Percentiles rank a stretch among this genome's conserved stretches.
These are phyloP conservation scores for Stenotaenia linearis DNA, from an alignment of 2,888 invertebrate genomes.

Conservation along the genomic window DNA sequence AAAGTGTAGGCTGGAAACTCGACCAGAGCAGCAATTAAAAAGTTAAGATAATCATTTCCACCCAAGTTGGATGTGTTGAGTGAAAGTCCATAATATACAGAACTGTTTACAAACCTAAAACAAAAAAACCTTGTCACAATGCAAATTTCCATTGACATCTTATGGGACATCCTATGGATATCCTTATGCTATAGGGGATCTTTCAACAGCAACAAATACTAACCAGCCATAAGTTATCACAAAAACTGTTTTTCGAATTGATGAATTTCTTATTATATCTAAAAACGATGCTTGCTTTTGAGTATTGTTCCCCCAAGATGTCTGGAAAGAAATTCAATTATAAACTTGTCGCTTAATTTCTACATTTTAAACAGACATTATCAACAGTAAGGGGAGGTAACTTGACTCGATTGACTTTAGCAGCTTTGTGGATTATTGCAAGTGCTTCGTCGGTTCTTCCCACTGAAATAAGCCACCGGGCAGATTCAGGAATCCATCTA, in stretches of 20 bases:
- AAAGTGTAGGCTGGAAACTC: slow-evolving; percentile 60
- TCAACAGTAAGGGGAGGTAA: not conserved
- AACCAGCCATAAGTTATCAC: not conserved
- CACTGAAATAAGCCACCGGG: slow-evolving; percentile 15
- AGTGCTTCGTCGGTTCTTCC: slow-evolving; percentile 10
- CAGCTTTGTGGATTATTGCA: not conserved
- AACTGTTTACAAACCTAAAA: slow-evolving; percentile 67
- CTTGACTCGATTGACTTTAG: not conserved
- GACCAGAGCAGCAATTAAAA: slow-evolving; percentile 66
- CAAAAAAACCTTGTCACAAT: no score
- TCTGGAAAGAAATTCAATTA: not conserved
- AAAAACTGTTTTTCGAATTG: not conserved
- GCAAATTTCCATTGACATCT: no score
- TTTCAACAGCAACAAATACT: not conserved
- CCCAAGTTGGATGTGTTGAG: slow-evolving; percentile 68
- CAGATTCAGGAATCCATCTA: slow-evolving; percentile 30
- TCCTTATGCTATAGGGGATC: no score
- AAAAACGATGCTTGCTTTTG: not conserved
- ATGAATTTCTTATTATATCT: not conserved
- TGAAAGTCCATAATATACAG: slow-evolving; percentile 70
- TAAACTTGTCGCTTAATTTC: not conserved
- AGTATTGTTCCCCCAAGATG: not conserved
- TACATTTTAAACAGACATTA: not conserved
- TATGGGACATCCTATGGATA: no score
- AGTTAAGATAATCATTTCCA: slow-evolving; percentile 66